These are phyloP conservation scores for Pharmacophagus antenor DNA, from an alignment of 2,888 invertebrate genomes.

Conservation along the genomic window DNA sequence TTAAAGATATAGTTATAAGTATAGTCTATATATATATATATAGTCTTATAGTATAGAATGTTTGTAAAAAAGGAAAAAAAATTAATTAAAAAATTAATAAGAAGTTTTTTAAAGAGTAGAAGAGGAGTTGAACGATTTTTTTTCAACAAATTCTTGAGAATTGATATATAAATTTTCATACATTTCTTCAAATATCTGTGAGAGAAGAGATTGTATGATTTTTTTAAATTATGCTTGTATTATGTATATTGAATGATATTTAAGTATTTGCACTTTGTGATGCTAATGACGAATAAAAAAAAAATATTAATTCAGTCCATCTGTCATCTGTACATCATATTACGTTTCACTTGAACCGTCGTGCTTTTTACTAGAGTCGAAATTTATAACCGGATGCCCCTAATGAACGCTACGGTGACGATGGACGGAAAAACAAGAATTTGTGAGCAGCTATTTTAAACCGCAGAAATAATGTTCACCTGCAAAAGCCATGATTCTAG, in stretches of 20 bases:
- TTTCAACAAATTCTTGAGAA: neutral
- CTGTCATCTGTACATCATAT: constrained; percentile 17
- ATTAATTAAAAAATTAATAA: neutral
- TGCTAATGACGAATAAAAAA: constrained; percentile 1
- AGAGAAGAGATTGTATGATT: neutral
- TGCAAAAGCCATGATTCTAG: constrained; percentile 19
- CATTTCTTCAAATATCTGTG: neutral
- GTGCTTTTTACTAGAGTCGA: constrained; percentile 23
- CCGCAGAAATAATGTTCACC: constrained; percentile 8
- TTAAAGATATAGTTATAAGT: too few relatives aligned
- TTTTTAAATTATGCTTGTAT: too few relatives aligned
- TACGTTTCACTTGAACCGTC: constrained; percentile 13
- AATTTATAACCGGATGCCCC: constrained; percentile 31
- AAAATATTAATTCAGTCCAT: constrained; percentile 5
- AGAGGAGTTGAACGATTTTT: too few relatives aligned
- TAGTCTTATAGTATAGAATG: too few relatives aligned
- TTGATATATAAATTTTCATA: neutral
- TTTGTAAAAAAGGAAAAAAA: neutral
- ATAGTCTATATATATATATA: too few relatives aligned
- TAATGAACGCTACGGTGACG: constrained; percentile 29
- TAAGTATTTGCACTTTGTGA: neutral
- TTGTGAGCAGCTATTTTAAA: constrained; percentile 19
- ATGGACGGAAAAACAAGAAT: constrained; percentile 25
- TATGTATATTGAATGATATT: neutral
- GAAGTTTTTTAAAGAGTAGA: too few relatives aligned